Conservation (phyloP, 2,888 invertebrate species). For the Cheiracanthium punctorium region DNA sequence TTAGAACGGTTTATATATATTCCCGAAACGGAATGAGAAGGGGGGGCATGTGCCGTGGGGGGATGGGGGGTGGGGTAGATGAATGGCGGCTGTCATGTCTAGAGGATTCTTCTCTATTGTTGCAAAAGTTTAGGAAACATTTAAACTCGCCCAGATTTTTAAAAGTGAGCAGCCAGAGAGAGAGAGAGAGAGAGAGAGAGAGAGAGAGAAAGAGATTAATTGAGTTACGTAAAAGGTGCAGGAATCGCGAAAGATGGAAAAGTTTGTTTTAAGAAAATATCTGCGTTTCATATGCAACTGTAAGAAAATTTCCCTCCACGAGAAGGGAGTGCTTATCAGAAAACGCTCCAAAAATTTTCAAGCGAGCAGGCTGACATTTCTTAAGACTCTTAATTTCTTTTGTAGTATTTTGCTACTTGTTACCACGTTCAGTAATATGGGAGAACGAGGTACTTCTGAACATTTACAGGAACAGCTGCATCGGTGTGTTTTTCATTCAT, state of each 20-base stretch:
- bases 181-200: too few relatives aligned
- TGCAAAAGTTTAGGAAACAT: slow-evolving; percentile 52
- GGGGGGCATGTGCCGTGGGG: neutral
- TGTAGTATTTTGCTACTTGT: too few relatives aligned
- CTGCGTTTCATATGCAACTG: neutral
- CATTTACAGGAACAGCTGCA: too few relatives aligned
- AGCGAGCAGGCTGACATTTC: too few relatives aligned
- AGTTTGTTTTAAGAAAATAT: slow-evolving; percentile 6
- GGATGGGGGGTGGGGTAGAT: slow-evolving; percentile 8
- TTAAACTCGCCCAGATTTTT: slow-evolving; percentile 23
- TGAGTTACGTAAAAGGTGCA: slow-evolving; percentile 24
- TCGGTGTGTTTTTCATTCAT: too few relatives aligned
- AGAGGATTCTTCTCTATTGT: slow-evolving; percentile 56
- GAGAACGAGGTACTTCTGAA: too few relatives aligned
- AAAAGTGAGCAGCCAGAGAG: slow-evolving; percentile 40
- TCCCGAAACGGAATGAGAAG: slow-evolving; percentile 7
- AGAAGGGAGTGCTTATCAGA: too few relatives aligned
- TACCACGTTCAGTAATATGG: too few relatives aligned
- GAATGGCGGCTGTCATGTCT: slow-evolving; percentile 54
- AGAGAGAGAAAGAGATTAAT: too few relatives aligned
- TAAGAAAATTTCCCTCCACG: neutral
- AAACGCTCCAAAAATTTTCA: too few relatives aligned
- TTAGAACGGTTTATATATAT: slow-evolving; percentile 59
- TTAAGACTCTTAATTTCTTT: too few relatives aligned
- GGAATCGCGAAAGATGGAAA: neutral